These are phyloP conservation scores for Ictalurus punctatus DNA, from an alignment of 2,113 vertebrate genomes.

Conservation along the genomic window DNA sequence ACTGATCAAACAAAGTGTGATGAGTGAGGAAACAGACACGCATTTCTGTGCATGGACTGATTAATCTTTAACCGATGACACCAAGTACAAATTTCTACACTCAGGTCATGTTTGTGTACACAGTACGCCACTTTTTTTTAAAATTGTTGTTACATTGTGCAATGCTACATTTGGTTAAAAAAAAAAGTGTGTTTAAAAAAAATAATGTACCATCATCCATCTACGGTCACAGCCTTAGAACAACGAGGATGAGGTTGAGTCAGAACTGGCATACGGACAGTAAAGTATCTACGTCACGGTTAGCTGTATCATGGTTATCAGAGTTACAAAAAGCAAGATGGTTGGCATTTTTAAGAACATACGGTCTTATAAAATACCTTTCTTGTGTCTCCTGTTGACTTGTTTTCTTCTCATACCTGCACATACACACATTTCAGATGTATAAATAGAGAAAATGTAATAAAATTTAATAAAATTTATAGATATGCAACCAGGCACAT, in stretches of 20 bases:
- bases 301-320: neutral
- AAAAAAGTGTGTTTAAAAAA: too few species aligned
- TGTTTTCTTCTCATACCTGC: neutral
- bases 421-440: neutral
- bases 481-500: neutral
- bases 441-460: neutral
- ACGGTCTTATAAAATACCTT: neutral
- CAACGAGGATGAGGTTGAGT: neutral
- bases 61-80: neutral
- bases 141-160: neutral
- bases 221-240: neutral
- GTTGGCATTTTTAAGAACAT: neutral
- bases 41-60: constrained; percentile 8
- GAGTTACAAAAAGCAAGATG: neutral
- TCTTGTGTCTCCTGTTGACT: neutral
- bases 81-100: neutral
- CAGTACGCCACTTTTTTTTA: neutral
- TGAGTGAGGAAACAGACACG: neutral
- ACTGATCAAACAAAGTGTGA: neutral
- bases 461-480: too few species aligned
- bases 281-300: neutral
- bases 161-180: too few species aligned
- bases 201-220: neutral
- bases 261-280: neutral
- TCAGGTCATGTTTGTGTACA: neutral